These are phyloP conservation scores for Latrodectus elegans DNA, from an alignment of 2,888 invertebrate genomes.

Conservation along the genomic window DNA sequence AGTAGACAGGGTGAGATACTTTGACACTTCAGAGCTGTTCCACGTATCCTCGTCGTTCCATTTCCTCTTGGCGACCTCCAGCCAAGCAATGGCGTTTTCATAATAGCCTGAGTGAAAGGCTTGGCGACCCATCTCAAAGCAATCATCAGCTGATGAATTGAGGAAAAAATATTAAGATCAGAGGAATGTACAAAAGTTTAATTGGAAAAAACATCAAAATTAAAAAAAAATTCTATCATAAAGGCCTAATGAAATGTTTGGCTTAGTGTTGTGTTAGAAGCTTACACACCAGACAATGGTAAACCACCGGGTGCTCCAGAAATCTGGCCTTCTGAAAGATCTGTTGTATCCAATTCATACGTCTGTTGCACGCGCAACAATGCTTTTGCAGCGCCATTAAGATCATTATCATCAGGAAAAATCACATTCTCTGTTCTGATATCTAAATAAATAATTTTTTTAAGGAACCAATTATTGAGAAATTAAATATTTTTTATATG, in stretches of 20 bases:
- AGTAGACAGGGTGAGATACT: constrained; percentile 26
- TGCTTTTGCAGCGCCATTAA: constrained; percentile 50
- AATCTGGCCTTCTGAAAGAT: constrained; percentile 21
- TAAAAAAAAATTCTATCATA: neutral
- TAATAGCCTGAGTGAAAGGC: constrained; percentile 42
- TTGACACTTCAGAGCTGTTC: constrained; percentile 23
- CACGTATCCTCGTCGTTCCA: neutral
- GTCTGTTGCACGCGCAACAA: constrained; percentile 55
- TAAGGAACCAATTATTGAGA: neutral
- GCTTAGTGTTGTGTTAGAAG: too few species aligned
- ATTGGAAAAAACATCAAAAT: neutral
- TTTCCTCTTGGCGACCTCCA: constrained; percentile 24
- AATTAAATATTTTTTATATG: neutral
- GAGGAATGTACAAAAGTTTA: neutral
- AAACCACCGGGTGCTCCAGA: constrained; percentile 27
- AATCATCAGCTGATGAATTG: constrained; percentile 44
- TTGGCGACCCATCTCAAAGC: constrained; percentile 54
- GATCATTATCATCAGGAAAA: constrained; percentile 47
- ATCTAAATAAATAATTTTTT: neutral
- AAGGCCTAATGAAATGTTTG: neutral
- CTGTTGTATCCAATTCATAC: constrained; percentile 17
- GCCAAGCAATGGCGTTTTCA: constrained; percentile 51
- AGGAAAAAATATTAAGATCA: neutral
- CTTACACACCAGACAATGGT: constrained; percentile 30
- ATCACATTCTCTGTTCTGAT: neutral